Conservation (phyloP, 1,140 invertebrate genomes). For the Tetragonula clypearis region DNA sequence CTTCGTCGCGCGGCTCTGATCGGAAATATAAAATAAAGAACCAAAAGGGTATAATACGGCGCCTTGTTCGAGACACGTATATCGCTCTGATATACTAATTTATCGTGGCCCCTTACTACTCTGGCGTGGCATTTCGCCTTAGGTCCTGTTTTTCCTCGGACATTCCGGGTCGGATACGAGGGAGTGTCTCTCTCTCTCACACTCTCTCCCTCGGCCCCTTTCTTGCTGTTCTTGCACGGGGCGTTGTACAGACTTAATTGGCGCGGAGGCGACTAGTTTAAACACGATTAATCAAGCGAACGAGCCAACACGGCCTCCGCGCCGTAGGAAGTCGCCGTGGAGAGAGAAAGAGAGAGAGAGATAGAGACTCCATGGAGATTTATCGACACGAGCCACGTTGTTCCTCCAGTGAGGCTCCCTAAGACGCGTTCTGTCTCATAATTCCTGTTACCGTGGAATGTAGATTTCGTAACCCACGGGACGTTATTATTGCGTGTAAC, state of each 20-base stretch:
- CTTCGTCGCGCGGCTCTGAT: neutral
- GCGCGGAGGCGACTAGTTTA: constrained; percentile 78
- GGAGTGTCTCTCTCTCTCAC: constrained; percentile 27
- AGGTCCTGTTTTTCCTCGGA: constrained; percentile 42
- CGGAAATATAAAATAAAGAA: neutral
- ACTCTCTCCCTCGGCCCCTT: neutral
- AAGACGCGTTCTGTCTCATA: constrained; percentile 49
- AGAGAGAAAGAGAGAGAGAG: constrained; percentile 51
- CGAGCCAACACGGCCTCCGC: constrained; percentile 57
- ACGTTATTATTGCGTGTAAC: constrained; percentile 50
- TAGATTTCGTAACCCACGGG: constrained; percentile 43
- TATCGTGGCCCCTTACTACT: constrained; percentile 53
- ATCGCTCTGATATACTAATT: constrained; percentile 70
- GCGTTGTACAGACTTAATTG: constrained; percentile 74
- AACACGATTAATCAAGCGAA: constrained; percentile 79
- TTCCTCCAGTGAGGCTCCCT: neutral
- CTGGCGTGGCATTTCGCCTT: neutral
- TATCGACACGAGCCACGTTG: constrained; percentile 56
- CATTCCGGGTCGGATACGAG: neutral
- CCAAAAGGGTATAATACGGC: neutral
- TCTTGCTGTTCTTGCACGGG: constrained; percentile 40
- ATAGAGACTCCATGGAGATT: constrained; percentile 65
- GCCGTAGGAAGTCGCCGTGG: constrained; percentile 64
- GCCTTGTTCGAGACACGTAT: constrained; percentile 47
- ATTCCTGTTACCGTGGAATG: constrained; percentile 44